Evolutionary conservation across 2,797 vertebrate genomes (phyloP).

Genomic region (Streptopelia turtur): DNA sequence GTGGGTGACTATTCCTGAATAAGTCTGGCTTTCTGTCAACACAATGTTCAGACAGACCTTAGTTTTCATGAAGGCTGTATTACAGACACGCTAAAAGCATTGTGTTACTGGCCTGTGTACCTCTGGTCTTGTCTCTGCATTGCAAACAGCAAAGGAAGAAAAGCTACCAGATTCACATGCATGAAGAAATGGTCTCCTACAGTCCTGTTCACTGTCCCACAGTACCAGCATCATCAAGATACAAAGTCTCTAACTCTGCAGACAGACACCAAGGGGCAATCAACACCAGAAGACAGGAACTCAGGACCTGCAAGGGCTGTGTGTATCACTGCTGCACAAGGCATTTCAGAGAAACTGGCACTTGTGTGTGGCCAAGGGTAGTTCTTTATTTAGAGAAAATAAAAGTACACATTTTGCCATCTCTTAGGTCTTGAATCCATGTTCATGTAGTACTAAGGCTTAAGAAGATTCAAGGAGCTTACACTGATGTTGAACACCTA

Average conservation of each 20-base stretch:
- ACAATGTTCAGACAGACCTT: background rate
- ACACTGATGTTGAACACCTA: background rate
- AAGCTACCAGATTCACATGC: background rate
- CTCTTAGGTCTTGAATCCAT: background rate
- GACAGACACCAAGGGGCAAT: background rate
- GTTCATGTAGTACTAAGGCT: background rate
- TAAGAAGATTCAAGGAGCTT: background rate
- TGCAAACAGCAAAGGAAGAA: background rate
- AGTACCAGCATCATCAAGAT: background rate
- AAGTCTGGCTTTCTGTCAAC: background rate
- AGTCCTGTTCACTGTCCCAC: background rate
- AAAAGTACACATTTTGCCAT: background rate
- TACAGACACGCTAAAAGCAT: background rate
- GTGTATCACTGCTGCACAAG: accelerated
- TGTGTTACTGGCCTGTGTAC: no score
- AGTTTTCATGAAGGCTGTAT: background rate
- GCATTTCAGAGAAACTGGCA: background rate
- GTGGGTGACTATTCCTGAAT: background rate
- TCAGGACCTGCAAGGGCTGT: background rate
- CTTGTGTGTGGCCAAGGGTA: background rate
- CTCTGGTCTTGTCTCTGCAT: background rate
- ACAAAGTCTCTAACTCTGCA: background rate
- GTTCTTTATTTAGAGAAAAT: background rate
- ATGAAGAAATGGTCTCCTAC: background rate
- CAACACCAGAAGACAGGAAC: background rate